Percentiles rank a stretch among this genome's conserved stretches.
Evolutionary conservation across 2,888 invertebrate species (phyloP).

Genomic region (Spodoptera exigua): DNA sequence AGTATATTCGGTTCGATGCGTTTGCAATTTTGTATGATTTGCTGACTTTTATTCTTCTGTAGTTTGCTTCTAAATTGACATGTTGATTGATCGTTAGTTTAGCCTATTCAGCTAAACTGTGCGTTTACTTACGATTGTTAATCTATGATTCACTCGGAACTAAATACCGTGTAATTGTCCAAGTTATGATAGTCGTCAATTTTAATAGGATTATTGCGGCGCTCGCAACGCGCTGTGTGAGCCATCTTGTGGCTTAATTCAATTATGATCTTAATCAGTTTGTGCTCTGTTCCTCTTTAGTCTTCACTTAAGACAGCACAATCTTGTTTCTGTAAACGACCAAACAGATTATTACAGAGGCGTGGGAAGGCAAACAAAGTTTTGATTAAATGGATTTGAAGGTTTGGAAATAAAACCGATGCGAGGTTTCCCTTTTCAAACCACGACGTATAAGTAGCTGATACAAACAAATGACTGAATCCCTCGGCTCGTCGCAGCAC

Average conservation of each 20-base stretch:
- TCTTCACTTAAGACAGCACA: constrained; percentile 13
- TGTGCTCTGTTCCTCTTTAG: constrained; percentile 23
- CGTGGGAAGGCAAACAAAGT: constrained; percentile 1
- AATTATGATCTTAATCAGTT: constrained; percentile 49
- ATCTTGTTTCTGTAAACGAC: constrained; percentile 7
- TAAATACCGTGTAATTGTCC: constrained; percentile 2
- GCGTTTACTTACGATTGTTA: background rate
- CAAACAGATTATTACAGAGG: constrained; percentile 7
- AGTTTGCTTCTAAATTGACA: constrained; percentile 11
- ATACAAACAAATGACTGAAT: constrained; percentile 43
- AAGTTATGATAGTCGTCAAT: constrained; percentile 19
- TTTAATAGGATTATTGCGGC: constrained; percentile 30
- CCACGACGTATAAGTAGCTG: constrained; percentile 7
- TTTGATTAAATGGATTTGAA: constrained; percentile 1
- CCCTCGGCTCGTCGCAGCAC: constrained; percentile 38
- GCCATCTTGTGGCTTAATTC: constrained; percentile 31
- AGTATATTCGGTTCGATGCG: background rate
- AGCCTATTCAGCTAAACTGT: background rate
- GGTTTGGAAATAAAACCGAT: constrained; percentile 6
- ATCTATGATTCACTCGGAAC: background rate
- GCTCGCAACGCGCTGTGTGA: constrained; percentile 19
- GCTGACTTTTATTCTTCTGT: background rate
- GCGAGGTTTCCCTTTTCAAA: constrained; percentile 13
- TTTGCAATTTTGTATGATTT: constrained; percentile 11
- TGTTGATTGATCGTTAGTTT: constrained; percentile 10